Evolutionary conservation across 2,797 vertebrate genomes (phyloP), one percentile per base, ranked within the genome.

Genomic region (Leptatherina wallacei): DNA sequence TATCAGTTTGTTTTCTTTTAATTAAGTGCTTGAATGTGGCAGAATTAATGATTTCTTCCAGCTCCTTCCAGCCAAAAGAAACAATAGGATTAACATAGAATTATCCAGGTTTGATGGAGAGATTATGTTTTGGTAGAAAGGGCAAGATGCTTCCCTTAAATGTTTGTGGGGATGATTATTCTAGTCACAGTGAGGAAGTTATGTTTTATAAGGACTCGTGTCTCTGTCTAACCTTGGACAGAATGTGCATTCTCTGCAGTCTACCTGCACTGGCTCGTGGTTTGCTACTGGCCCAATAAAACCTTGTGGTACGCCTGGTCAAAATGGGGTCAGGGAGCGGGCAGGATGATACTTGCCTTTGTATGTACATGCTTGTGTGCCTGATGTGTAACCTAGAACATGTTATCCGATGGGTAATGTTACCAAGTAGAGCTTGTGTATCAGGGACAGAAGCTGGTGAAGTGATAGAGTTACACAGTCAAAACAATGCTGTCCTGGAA

Each of bases 321-420:
- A 42, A 82, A 88, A 90, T 9, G 62, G 79, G 90, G 88, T 91
- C 89, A 87, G 67, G 42, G 59, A 75, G 29, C 81, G 86, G 86
- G 51, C 72, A 73, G 66, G 75, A 63, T 62, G 80, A 71, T 72
- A 73, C 66, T 63, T 13, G 65, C 61, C 63, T 42, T 79, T 86
- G 80, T 82, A 36, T 49, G 61, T 35, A 44, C 55, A 65, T 33
- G 49, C 52, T 35, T 78, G 77, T 82, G 80, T 80, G 71, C 77
- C 61, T 55, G 75, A 69, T 65, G 58, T 78, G 55, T 86, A 86
- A 85, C 83, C 83, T 88, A 84, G 79, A 88, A 88, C 86, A 84
- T 66, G 75, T 81, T 86, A 88, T 87, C 77, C 42, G 7, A 22
- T 13, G 85, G 67, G 18, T 91, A 52, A 61, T 68, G 84, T 91